Percentiles rank a stretch among this genome's conserved stretches.
phyloP scores from a whole-genome alignment of 37 sponge, comb jelly and placozoan genomes.

The Hexactinellida sp. region DNA sequence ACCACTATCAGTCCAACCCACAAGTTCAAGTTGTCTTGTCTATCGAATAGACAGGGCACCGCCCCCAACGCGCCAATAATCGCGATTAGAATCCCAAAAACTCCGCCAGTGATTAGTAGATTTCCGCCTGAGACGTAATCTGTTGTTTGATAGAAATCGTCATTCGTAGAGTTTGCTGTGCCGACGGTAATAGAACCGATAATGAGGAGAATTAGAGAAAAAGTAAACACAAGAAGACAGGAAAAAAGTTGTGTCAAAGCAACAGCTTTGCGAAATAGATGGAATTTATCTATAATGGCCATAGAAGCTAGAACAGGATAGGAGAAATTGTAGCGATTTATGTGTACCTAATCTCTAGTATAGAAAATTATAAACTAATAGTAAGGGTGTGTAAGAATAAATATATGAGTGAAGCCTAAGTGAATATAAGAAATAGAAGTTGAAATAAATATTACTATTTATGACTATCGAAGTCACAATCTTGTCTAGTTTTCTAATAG shows the following conservation, averaged over 20 bases:
- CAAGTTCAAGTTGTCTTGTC: not conserved
- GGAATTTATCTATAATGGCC: not conserved
- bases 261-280: not conserved
- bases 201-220: constrained; percentile 3
- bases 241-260: not conserved
- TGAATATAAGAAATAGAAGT: no score
- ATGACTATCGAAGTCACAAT: no score
- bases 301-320: not conserved
- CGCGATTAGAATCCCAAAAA: not conserved
- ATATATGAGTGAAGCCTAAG: no score
- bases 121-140: not conserved
- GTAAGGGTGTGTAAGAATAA: not conserved
- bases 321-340: not conserved
- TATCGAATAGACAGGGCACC: not conserved
- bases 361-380: not conserved
- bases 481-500: no score
- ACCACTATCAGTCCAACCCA: constrained; percentile 3
- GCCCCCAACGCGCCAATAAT: not conserved
- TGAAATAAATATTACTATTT: no score
- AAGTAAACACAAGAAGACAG: not conserved
- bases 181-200: not conserved
- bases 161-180: not conserved
- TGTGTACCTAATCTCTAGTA: not conserved
- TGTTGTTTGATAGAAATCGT: not conserved
- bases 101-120: not conserved